A percentile compares a stretch with the other conserved stretches of the same genome.
Evolutionary conservation across 2,113 vertebrate genomes (phyloP).

Genomic region (Anthoscopus minutus): DNA sequence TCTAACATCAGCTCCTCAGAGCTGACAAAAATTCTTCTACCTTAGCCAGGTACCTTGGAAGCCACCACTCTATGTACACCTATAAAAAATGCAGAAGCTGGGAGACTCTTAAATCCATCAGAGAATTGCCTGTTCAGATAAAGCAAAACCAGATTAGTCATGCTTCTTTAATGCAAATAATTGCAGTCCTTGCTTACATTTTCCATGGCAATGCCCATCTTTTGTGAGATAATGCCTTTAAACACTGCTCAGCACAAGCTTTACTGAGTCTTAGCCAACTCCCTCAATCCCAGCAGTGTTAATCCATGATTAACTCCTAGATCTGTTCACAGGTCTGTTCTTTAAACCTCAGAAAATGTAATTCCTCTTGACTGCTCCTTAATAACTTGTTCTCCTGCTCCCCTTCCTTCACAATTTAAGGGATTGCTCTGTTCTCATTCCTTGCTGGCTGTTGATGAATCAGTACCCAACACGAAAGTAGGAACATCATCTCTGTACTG

Average conservation of each 20-base stretch:
- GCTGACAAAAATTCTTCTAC: neutral
- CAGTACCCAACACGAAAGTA: neutral
- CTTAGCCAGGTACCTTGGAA: neutral
- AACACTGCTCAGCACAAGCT: neutral
- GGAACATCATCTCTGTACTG: neutral
- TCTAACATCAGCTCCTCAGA: neutral
- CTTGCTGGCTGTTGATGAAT: neutral
- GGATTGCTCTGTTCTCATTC: neutral
- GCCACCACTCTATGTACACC: neutral
- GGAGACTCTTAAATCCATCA: neutral
- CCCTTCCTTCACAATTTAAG: neutral
- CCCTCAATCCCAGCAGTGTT: conserved; percentile 16
- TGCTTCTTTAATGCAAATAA: conserved; percentile 38
- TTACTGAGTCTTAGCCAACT: neutral
- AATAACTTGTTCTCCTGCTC: neutral
- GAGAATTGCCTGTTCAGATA: neutral
- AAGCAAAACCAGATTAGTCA: conserved; percentile 41
- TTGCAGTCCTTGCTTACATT: conserved; percentile 18
- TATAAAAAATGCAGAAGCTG: neutral
- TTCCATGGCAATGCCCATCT: conserved; percentile 10
- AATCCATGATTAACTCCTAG: conserved; percentile 43
- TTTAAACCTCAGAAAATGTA: conserved; percentile 31
- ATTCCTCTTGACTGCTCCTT: conserved; percentile 17
- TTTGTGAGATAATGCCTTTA: conserved; percentile 38
- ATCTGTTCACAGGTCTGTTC: conserved; percentile 16